phyloP scores from a whole-genome alignment of 2,113 vertebrate genomes.

The Dicrurus megarhynchus region DNA sequence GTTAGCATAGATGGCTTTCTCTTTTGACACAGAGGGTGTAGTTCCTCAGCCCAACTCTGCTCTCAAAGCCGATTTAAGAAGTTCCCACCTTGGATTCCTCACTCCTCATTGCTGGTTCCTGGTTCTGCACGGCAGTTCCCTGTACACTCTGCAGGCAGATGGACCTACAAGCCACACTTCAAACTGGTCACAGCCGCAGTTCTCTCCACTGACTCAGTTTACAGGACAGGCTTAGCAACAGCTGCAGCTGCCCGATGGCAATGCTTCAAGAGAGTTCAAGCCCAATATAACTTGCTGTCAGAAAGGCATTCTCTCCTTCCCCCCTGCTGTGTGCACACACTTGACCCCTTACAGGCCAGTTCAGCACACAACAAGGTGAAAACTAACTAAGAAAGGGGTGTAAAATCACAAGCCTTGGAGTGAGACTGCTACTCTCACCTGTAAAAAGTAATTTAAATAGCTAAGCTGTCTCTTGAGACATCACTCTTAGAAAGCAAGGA shows the following conservation, averaged over 20 bases:
- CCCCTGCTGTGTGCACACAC: background rate
- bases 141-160: rapidly evolving
- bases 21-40: background rate
- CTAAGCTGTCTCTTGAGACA: background rate
- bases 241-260: constrained; percentile 24
- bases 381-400: background rate
- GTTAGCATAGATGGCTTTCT: background rate
- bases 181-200: background rate
- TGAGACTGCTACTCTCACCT: background rate
- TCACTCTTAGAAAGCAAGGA: background rate
- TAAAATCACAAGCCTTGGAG: background rate
- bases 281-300: constrained; percentile 23
- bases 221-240: constrained; percentile 11
- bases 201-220: constrained; percentile 2
- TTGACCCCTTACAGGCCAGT: background rate
- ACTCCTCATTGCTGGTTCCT: background rate
- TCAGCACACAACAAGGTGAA: background rate
- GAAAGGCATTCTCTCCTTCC: background rate
- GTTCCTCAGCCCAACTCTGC: background rate
- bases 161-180: background rate
- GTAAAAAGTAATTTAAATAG: background rate
- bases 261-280: background rate
- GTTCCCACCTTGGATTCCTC: background rate
- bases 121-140: background rate
- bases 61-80: background rate